Evolutionary conservation across 2,113 vertebrate genomes (phyloP), one percentile per base, ranked within the genome.

Genomic region (Triplophysa siluroides): DNA sequence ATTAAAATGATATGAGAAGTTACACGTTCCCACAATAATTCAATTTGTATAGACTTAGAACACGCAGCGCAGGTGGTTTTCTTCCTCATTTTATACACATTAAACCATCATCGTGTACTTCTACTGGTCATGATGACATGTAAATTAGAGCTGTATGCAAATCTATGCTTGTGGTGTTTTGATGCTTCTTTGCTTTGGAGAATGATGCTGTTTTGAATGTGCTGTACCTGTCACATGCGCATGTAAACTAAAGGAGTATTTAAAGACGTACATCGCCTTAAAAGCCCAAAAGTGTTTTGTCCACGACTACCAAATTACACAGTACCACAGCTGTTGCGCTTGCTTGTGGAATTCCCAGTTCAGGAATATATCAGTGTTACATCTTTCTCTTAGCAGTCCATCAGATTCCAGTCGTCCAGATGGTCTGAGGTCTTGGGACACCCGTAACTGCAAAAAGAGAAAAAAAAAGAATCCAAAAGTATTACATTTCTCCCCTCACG

Each of bases 401-500:
- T 54, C 69, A 58, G 66, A 14, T 19, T 60, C 38, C 26, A 78
- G 29, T 21, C 72, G 65, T 83, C 56, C 74, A 77, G 72, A 65
- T 58, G 72, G 68, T 61, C 33, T 67, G 26, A 29, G 68, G 62
- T 83, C 78, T 78, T 63, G 50, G 47, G 72, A 71, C 65, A 80
- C 72, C 61, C 18, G 21, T 77, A 64, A 67, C 38, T 21, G 26
- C 21, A 72, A 63, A 70, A 12, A 33, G 24, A 67, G n/a, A 52
- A 13, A 21, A 33, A 58, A 23, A 23, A 19, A 26, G 24, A 21
- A 62, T 62, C 60, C 16, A 13, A 6, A 19, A 54, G 18, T 19
- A 73, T 45, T 45, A 68, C 41, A 47, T 73, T 73, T 73, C 1
- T 58, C 29, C 52, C 5, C 23, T 12, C 9, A 33, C 54, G 4